Base-by-base conservation (phyloP, 2,113 vertebrate genomes). In the Mesocricetus auratus region DNA sequence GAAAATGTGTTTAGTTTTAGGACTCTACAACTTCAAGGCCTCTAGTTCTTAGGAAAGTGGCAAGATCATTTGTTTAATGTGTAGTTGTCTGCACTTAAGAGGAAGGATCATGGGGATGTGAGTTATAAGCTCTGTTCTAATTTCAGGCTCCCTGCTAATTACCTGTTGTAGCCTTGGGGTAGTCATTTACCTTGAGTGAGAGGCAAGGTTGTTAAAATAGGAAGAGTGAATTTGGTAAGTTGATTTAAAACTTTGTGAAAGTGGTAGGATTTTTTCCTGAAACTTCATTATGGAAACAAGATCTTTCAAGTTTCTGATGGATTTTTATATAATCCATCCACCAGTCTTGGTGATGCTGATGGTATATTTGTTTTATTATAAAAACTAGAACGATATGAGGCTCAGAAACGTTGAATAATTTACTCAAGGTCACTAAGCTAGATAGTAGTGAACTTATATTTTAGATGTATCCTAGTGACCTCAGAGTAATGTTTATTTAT, bases 171-270 rank as follows among this genome's bases (percentile, higher is more conserved):
- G 36, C 69, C 83, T 29, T 33, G 15, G 64, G 68, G 22, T 22
- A 78, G 50, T 82, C n/a, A 12, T 66, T 83, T 29, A 87, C 74
- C 45, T 83, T 90, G 81, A 68, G 13, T n/a, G 53, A 79, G 62
- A 69, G 7, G 21, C 17, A 33, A 50, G 16, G 13, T 17, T 29
- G 4, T 86, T 90, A 47, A 68, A 91, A 39, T 56, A 26, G n/a
- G 47, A 83, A 91, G 17, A 16, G 60, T 92, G 73, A 31, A 2
- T 74, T 42, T 69, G 47, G 68, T 87, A 24, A 36, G n/a, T 73
- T n/a, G 53, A 53, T 71, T 74, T 95, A 74, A 89, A 91, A 91
- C n/a, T 15, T 86, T 53, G 64, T 85, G 78, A n/a, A 74, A 89
- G 6, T 31, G 4, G 86, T 79, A 97, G 73, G 36, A 71, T 8